Evolutionary conservation across 2,797 vertebrate genomes (phyloP).

Genomic region (Sphaeramia orbicularis): DNA sequence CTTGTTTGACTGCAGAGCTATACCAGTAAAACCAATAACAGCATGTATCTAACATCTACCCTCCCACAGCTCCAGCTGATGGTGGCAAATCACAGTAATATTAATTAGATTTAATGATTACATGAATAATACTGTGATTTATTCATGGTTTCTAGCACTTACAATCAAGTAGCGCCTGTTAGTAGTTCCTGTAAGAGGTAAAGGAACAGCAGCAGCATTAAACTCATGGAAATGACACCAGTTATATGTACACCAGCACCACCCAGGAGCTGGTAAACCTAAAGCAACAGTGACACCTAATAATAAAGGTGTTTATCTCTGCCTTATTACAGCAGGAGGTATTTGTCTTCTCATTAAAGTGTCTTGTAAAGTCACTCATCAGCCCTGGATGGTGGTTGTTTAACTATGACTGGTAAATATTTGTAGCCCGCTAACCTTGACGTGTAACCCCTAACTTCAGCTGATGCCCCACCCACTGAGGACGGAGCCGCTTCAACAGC

Average conservation of each 20-base stretch:
- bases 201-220: not conserved
- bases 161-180: not conserved
- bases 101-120: not conserved
- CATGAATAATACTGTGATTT: not conserved
- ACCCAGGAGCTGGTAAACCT: not conserved
- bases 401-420: not conserved
- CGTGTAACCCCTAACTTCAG: conserved; percentile 59
- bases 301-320: not conserved
- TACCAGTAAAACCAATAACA: not conserved
- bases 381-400: conserved; percentile 16
- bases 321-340: not conserved
- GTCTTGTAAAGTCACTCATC: not conserved
- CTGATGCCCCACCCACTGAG: conserved; percentile 28
- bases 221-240: not conserved
- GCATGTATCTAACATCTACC: conserved; percentile 2
- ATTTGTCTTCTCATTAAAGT: not conserved
- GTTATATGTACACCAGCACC: conserved; percentile 8
- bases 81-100: not conserved
- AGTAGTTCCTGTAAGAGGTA: not conserved
- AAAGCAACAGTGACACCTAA: not conserved
- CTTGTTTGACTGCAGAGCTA: too few species aligned
- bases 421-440: conserved; percentile 37
- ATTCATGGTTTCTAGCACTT: not conserved
- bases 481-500: conserved; percentile 24
- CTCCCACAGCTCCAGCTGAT: not conserved